These are phyloP conservation scores for Sciurus niger DNA, from an alignment of 2,113 vertebrate species.

Conservation along the genomic window DNA sequence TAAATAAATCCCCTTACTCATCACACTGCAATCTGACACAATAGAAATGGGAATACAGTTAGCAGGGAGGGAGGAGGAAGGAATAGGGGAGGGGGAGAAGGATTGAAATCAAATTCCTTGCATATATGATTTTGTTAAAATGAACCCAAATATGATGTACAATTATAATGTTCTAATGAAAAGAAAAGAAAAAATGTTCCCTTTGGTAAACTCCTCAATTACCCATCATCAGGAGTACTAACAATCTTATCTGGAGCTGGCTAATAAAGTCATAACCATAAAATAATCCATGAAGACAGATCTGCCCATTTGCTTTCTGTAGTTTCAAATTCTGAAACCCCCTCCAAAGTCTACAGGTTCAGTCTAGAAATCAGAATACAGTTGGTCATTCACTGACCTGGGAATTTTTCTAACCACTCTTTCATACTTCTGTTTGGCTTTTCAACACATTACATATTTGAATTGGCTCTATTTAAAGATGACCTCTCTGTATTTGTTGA, in stretches of 20 bases:
- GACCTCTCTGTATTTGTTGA: constrained; percentile 62
- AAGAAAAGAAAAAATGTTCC: neutral
- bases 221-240: neutral
- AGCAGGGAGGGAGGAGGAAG: neutral
- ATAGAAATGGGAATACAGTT: neutral
- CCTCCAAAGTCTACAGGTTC: neutral
- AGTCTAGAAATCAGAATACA: neutral
- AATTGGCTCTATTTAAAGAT: constrained; percentile 59
- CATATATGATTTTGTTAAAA: too few species aligned
- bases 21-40: neutral
- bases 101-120: too few species aligned
- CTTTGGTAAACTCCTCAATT: neutral
- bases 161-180: too few species aligned
- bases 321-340: constrained; percentile 22
- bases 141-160: too few species aligned
- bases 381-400: neutral
- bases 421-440: constrained; percentile 56
- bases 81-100: too few species aligned
- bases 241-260: neutral
- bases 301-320: neutral
- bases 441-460: constrained; percentile 56
- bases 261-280: neutral
- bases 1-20: neutral
- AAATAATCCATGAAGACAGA: neutral
- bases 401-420: constrained; percentile 26